Conservation (phyloP, 1,140 invertebrate genomes). For the Mylabris phalerata region DNA sequence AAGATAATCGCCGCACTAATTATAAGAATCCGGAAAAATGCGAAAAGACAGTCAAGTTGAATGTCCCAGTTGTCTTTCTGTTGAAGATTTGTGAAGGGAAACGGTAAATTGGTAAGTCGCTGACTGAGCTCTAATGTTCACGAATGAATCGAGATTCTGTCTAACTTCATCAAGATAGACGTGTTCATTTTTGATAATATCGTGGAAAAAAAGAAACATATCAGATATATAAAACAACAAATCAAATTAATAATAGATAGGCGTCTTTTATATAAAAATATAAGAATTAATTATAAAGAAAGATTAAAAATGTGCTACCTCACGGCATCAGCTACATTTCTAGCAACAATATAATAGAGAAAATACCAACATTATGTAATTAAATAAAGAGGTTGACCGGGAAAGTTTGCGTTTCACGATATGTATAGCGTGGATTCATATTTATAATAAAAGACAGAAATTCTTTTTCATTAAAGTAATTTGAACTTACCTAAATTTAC, state of each 20-base stretch:
- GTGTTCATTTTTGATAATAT: constrained; percentile 13
- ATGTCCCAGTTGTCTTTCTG: neutral
- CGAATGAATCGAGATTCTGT: constrained; percentile 12
- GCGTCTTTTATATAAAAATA: neutral
- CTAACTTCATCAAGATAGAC: constrained; percentile 9
- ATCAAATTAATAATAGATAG: neutral
- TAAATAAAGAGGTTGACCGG: constrained; percentile 3
- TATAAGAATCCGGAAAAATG: too few species aligned
- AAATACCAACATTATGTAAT: constrained; percentile 4
- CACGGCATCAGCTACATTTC: constrained; percentile 4
- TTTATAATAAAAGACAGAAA: too few species aligned
- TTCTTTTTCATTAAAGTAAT: too few species aligned
- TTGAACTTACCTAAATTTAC: too few species aligned
- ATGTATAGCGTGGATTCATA: neutral
- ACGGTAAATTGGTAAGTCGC: constrained; percentile 13
- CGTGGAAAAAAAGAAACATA: neutral
- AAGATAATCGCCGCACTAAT: too few species aligned
- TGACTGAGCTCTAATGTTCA: constrained; percentile 9
- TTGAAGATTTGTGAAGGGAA: constrained; percentile 7
- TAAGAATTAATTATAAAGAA: neutral
- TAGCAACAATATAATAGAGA: constrained; percentile 8
- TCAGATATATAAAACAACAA: too few species aligned
- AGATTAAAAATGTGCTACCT: neutral
- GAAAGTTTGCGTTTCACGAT: constrained; percentile 1
- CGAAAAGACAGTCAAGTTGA: too few species aligned